Conservation (phyloP, 2,113 vertebrate species). For the Urocitellus parryii region DNA sequence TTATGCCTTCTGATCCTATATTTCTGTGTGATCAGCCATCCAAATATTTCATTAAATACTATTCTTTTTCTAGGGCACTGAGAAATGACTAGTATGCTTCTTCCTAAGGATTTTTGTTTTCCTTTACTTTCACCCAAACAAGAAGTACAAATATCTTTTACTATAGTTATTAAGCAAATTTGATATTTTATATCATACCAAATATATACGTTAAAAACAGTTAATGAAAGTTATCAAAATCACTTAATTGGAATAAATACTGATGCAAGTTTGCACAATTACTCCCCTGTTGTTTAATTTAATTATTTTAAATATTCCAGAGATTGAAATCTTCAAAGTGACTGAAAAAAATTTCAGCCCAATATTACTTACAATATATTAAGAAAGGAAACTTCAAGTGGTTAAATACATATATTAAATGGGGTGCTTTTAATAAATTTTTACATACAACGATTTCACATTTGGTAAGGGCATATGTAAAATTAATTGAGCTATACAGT, state of each 20-base stretch:
- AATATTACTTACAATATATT: not conserved
- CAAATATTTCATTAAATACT: constrained; percentile 60
- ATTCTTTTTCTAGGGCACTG: not conserved
- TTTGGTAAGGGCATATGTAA: no score
- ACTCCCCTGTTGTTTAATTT: constrained; percentile 38
- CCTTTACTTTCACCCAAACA: not conserved
- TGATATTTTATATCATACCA: constrained; percentile 36
- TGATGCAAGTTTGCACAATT: constrained; percentile 22
- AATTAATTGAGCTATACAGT: not conserved
- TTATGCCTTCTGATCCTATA: not conserved
- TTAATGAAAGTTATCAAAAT: constrained; percentile 71
- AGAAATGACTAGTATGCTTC: not conserved
- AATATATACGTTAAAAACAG: constrained; percentile 57
- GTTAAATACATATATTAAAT: not conserved
- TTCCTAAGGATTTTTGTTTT: not conserved
- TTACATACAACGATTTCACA: no score
- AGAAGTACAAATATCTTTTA: constrained; percentile 11
- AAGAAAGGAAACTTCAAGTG: not conserved
- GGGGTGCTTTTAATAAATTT: no score
- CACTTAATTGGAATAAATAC: constrained; percentile 61
- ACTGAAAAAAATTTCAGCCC: constrained; percentile 10
- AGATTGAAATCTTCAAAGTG: constrained; percentile 24
- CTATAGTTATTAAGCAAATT: constrained; percentile 15
- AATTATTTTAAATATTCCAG: constrained; percentile 40
- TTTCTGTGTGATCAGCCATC: not conserved